phyloP scores from a whole-genome alignment of 2,113 vertebrate genomes.

The Limanda limanda region DNA sequence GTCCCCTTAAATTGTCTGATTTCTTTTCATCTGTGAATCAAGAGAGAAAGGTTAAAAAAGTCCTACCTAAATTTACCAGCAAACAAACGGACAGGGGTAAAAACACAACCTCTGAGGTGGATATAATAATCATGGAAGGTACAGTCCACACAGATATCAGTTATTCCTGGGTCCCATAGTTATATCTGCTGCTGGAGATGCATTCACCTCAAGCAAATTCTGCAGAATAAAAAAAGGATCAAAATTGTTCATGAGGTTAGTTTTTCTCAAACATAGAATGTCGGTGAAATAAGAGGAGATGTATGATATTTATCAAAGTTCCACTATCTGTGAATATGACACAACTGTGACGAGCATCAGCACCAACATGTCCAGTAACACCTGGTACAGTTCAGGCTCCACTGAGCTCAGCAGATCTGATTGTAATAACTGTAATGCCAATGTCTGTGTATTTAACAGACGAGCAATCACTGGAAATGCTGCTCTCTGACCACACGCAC shows the following conservation, averaged over 20 bases:
- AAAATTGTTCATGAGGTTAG: no score
- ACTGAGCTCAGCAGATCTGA: constrained; percentile 5
- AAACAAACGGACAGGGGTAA: no score
- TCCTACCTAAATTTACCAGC: no score
- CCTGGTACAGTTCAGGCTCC: neutral
- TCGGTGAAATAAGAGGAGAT: neutral
- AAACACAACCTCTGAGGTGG: no score
- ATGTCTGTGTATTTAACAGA: constrained; percentile 24
- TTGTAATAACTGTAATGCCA: constrained; percentile 10
- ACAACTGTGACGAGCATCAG: neutral
- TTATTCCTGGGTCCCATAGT: no score
- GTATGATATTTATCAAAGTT: neutral
- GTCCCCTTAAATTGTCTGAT: no score
- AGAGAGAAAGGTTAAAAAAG: no score
- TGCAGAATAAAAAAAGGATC: neutral
- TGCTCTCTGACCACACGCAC: neutral
- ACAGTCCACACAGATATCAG: no score
- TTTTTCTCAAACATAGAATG: no score
- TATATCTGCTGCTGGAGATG: neutral
- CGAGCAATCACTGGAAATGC: constrained; percentile 18
- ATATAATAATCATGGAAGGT: no score
- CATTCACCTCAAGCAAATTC: neutral
- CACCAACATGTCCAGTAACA: neutral
- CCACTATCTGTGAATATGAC: neutral
- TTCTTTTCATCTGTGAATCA: no score